These are phyloP conservation scores for Buathra laborator DNA, from an alignment of 2,888 invertebrate species.

Conservation along the genomic window DNA sequence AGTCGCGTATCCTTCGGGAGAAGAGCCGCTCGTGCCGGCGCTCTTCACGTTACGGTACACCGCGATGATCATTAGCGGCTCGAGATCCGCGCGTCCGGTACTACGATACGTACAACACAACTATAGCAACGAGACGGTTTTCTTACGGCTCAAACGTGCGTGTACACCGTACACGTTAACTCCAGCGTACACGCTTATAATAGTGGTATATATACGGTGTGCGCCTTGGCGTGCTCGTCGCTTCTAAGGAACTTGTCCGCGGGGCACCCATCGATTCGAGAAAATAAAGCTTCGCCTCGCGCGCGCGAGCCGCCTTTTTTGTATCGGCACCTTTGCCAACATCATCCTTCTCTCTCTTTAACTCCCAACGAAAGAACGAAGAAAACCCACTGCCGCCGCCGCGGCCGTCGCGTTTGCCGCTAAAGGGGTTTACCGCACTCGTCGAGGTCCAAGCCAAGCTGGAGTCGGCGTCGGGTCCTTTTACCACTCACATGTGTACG, in stretches of 20 bases:
- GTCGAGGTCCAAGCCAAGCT: constrained; percentile 10
- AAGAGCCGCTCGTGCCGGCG: constrained; percentile 50
- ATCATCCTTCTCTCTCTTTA: constrained; percentile 31
- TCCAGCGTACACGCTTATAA: constrained; percentile 11
- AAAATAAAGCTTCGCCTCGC: constrained; percentile 64
- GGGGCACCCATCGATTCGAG: constrained; percentile 68
- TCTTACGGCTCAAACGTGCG: constrained; percentile 41
- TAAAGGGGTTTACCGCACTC: constrained; percentile 55
- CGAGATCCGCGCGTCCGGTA: constrained; percentile 71
- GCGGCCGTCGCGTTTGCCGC: constrained; percentile 40
- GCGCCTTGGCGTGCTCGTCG: constrained; percentile 63
- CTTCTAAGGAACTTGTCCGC: constrained; percentile 74
- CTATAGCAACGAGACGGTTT: constrained; percentile 61
- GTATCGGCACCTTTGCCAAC: constrained; percentile 62
- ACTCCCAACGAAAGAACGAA: constrained; percentile 37
- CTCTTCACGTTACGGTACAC: constrained; percentile 76
- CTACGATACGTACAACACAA: constrained; percentile 72
- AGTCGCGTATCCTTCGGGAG: constrained; percentile 17
- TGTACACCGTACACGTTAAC: constrained; percentile 15
- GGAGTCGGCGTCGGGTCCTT: constrained; percentile 53
- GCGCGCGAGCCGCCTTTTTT: constrained; percentile 54
- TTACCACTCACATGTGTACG: constrained; percentile 41
- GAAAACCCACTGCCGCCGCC: constrained; percentile 33
- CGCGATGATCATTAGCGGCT: constrained; percentile 77
- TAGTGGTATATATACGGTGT: constrained; percentile 26